These are phyloP conservation scores for Hycleus phaleratus DNA, from an alignment of 1,140 invertebrate species.

Conservation along the genomic window DNA sequence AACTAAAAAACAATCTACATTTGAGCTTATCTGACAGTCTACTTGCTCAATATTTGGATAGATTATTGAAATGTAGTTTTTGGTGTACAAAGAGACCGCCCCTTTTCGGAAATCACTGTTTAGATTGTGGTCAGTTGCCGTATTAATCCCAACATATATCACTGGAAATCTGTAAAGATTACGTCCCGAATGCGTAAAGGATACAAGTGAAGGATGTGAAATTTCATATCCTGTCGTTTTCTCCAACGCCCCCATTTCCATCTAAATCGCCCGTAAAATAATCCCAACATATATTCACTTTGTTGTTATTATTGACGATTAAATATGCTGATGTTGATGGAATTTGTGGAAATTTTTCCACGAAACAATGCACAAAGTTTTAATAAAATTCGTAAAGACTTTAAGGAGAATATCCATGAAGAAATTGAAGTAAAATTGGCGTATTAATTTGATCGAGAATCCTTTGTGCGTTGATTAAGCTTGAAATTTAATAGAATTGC, in stretches of 20 bases:
- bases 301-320: too few species aligned
- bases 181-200: conserved; percentile 3
- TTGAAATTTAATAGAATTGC: conserved; percentile 9
- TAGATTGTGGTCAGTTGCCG: conserved; percentile 14
- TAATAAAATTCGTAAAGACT: neutral
- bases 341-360: too few species aligned
- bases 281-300: too few species aligned
- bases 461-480: conserved; percentile 7
- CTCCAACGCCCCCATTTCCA: too few species aligned
- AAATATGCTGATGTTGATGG: too few species aligned
- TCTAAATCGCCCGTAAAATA: too few species aligned
- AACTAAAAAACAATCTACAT: too few species aligned
- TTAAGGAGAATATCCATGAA: too few species aligned
- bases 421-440: neutral
- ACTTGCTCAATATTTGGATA: neutral
- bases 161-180: conserved; percentile 8
- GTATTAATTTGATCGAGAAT: conserved; percentile 4
- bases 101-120: conserved; percentile 4
- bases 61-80: neutral
- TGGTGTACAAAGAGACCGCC: neutral
- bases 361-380: neutral
- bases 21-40: too few species aligned
- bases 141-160: conserved; percentile 21
- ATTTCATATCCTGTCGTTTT: neutral
- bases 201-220: too few species aligned